A percentile compares a stretch with the other conserved stretches of the same genome.
Conservation (phyloP, 2,888 invertebrate genomes). For the Hyposoter dolosus region DNA sequence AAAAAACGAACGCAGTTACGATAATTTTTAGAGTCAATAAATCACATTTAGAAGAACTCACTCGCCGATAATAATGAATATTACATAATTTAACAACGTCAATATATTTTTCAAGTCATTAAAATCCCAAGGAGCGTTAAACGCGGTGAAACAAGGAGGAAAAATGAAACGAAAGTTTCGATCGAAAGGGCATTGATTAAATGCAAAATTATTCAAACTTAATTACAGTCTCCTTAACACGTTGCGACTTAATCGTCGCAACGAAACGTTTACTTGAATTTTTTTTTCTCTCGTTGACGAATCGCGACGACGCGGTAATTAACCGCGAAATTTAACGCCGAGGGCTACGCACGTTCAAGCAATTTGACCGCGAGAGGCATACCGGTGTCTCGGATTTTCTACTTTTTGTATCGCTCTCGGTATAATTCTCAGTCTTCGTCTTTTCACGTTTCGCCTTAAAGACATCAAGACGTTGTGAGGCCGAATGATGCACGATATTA, state of each 20-base stretch:
- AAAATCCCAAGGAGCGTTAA: neutral
- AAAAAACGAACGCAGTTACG: neutral
- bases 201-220: constrained; percentile 19
- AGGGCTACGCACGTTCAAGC: constrained; percentile 36
- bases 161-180: neutral
- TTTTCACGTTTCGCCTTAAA: constrained; percentile 15
- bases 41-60: neutral
- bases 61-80: neutral
- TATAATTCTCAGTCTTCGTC: neutral
- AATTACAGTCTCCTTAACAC: neutral
- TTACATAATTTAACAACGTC: neutral
- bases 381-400: constrained; percentile 44
- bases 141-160: neutral
- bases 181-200: neutral
- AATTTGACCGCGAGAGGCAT: constrained; percentile 35
- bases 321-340: constrained; percentile 1
- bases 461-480: constrained; percentile 42
- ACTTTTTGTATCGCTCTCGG: neutral
- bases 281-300: constrained; percentile 1
- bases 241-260: neutral
- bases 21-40: neutral
- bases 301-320: constrained; percentile 19
- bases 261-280: constrained; percentile 14
- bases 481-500: constrained; percentile 53
- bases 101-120: neutral